Evolutionary conservation across 2,113 vertebrate genomes (phyloP).

Genomic region (Aegotheles bennettii): DNA sequence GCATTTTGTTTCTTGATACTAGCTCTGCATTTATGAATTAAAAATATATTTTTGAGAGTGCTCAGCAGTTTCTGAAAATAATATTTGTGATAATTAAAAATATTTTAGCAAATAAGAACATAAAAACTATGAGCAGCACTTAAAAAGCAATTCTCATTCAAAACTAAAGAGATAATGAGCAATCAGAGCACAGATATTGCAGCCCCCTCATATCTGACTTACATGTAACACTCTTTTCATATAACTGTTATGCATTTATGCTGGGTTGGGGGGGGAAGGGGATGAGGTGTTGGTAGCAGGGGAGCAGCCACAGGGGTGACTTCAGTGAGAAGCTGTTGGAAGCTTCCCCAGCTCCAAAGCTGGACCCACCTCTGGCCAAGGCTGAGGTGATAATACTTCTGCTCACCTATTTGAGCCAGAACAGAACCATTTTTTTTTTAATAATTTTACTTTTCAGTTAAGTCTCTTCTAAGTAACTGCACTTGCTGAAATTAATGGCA

Average conservation of each 20-base stretch:
- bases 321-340: too few species aligned
- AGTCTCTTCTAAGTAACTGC: too few species aligned
- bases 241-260: background rate
- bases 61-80: background rate
- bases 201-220: background rate
- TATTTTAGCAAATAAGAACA: background rate
- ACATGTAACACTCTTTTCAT: background rate
- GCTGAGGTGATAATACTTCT: too few species aligned
- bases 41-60: background rate
- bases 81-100: background rate
- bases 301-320: too few species aligned
- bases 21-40: background rate
- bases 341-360: too few species aligned
- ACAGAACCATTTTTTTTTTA: too few species aligned
- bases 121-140: background rate
- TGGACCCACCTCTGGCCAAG: too few species aligned
- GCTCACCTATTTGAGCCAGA: too few species aligned
- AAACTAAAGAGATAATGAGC: background rate
- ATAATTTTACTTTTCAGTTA: too few species aligned
- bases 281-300: too few species aligned
- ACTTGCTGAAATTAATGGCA: too few species aligned
- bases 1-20: background rate
- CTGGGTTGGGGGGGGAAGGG: too few species aligned
- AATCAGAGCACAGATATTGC: background rate
- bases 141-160: background rate